phyloP scores from a whole-genome alignment of 2,797 vertebrate species.

The Hoplostethus mediterraneus region DNA sequence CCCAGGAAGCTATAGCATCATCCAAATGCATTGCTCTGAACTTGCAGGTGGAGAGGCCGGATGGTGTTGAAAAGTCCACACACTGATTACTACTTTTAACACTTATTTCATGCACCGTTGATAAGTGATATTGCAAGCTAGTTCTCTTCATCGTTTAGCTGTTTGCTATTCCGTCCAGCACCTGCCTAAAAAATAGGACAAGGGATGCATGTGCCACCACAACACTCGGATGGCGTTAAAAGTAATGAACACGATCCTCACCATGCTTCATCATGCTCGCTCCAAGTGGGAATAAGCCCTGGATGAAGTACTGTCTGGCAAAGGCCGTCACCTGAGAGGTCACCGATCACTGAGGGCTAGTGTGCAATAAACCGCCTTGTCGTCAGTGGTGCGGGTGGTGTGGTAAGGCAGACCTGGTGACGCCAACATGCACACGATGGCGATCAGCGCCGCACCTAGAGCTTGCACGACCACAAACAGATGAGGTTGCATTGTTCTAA shows the following conservation, averaged over 20 bases:
- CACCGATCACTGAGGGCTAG: constrained; percentile 19
- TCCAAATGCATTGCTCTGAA: background rate
- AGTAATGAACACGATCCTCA: too few species aligned
- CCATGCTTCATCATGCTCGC: too few species aligned
- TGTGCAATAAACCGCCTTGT: constrained; percentile 35
- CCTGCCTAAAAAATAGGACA: background rate
- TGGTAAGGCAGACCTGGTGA: constrained; percentile 46
- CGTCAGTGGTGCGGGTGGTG: constrained; percentile 13
- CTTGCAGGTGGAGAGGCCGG: background rate
- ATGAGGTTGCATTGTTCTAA: constrained; percentile 55
- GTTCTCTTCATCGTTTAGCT: constrained; percentile 13
- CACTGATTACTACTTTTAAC: background rate
- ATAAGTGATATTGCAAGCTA: constrained; percentile 39
- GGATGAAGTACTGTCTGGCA: too few species aligned
- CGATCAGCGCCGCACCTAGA: too few species aligned
- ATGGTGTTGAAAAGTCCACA: background rate
- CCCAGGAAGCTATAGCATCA: background rate
- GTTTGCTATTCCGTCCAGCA: background rate
- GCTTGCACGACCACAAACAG: constrained; percentile 35
- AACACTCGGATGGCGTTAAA: background rate
- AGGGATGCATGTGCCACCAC: background rate
- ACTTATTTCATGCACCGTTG: constrained; percentile 4
- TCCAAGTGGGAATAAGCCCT: too few species aligned
- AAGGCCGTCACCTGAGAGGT: background rate
- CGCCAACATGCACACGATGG: constrained; percentile 2